Conservation (phyloP, 2,113 vertebrate genomes). For the Noctilio leporinus region DNA sequence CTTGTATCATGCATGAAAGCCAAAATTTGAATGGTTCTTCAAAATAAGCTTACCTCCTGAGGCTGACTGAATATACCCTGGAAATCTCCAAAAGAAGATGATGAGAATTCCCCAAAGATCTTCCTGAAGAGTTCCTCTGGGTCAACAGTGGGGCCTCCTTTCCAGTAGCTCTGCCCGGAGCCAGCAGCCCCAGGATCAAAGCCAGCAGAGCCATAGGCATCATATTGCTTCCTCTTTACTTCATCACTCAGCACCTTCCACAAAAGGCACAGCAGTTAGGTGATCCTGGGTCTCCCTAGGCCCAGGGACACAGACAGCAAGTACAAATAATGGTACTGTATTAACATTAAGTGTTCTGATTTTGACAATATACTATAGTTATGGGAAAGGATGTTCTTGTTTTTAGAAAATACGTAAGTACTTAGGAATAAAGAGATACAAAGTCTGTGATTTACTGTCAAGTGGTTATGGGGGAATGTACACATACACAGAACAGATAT, state of each 20-base stretch:
- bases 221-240: conserved; percentile 93
- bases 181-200: conserved; percentile 82
- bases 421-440: background rate
- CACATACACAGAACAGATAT: background rate
- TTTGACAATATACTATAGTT: background rate
- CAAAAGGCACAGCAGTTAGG: rapidly evolving
- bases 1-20: background rate
- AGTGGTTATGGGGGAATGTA: background rate
- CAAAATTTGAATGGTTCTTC: background rate
- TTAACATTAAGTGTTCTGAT: background rate
- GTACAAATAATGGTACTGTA: background rate
- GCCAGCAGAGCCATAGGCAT: conserved; percentile 86
- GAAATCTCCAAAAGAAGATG: conserved; percentile 89
- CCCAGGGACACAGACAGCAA: rapidly evolving
- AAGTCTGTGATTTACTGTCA: background rate
- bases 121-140: conserved; percentile 97
- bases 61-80: conserved; percentile 90
- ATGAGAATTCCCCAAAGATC: conserved; percentile 96
- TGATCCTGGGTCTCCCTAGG: rapidly evolving
- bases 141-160: conserved; percentile 83
- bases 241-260: conserved; percentile 92
- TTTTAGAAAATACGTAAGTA: background rate
- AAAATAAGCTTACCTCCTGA: conserved; percentile 85
- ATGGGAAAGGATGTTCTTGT: background rate
- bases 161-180: conserved; percentile 88